These are phyloP conservation scores for Phenganax marumi DNA, from an alignment of 92 coral and sea anemone species.

Conservation along the genomic window DNA sequence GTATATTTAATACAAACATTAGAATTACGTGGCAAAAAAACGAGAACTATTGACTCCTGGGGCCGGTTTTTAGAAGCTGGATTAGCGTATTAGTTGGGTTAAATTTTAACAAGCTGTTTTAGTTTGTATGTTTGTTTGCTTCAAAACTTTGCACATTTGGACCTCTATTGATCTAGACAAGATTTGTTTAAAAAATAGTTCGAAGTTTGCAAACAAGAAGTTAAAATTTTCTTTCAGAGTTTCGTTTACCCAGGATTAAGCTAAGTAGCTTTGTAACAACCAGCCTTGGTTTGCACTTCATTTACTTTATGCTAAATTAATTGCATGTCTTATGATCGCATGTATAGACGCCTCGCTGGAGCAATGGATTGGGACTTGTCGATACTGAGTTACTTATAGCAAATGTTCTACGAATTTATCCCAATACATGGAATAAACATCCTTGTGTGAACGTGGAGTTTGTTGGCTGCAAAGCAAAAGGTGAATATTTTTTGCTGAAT, in stretches of 20 bases:
- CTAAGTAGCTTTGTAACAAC: too few species aligned
- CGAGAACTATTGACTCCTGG: too few species aligned
- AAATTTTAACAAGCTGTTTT: neutral
- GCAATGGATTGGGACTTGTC: neutral
- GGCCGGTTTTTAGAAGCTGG: too few species aligned
- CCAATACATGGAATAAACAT: constrained; percentile 61
- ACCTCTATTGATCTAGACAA: neutral
- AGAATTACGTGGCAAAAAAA: too few species aligned
- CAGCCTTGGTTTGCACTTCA: neutral
- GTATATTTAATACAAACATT: neutral
- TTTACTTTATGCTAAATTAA: neutral
- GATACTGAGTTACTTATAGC: constrained; percentile 12
- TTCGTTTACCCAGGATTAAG: too few species aligned
- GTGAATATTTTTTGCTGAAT: constrained; percentile 39
- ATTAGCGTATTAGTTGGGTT: too few species aligned
- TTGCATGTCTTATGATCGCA: neutral
- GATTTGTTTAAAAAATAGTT: too few species aligned
- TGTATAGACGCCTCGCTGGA: neutral
- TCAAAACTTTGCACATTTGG: neutral
- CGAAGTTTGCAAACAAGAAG: too few species aligned
- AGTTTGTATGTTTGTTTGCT: neutral
- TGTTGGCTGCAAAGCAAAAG: constrained; percentile 78
- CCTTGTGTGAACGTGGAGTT: constrained; percentile 82
- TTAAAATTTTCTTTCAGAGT: too few species aligned
- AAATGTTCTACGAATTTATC: constrained; percentile 78